Evolutionary conservation across 2,888 invertebrate genomes (phyloP), one percentile per base, ranked within the genome.

Genomic region (Neoitamus cyanurus): DNA sequence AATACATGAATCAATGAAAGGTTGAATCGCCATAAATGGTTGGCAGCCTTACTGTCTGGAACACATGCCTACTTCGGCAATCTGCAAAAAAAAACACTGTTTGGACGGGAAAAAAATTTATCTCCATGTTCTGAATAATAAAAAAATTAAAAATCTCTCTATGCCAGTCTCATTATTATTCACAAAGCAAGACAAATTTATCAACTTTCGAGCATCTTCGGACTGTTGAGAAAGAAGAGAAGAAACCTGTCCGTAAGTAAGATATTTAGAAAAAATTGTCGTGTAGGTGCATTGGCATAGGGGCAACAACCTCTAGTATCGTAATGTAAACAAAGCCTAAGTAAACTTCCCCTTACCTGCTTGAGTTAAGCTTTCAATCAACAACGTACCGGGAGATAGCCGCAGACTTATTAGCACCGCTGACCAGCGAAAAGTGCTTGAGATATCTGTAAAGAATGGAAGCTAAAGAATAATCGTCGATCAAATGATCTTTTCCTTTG

Each of bases 291-390:
- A 20, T 20, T 20, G 20, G 58, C 20, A 48, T 31, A 78, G 78
- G 78, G 48, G n/a, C 48, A 78, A 48, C 25, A 78, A 78, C 78
- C 78, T 31, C 31, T 42, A 48, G 15, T 48, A 58, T 78, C 78
- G 15, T 3, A 48, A 46, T 42, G 58, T 78, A 78, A 78, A 78
- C 58, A 78, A 78, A 78, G 25, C 20, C 13, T 13, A 46, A 78
- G 34, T 78, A 78, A 78, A 78, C 78, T 30, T 78, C 15, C 30
- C 13, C 25, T 20, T 48, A 58, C 58, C 78, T 78, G 48, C n/a
- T 30, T 42, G 34, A n/a, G 37, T 36, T 25, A 36, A 73, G 72
- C 30, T 72, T 34, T 73, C 20, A 25, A 73, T 15, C 36, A 15
- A 72, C 9, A 15, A 7, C 5, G 15, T 3, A 42, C 25, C 25